Evolutionary conservation across 1,140 invertebrate genomes (phyloP).

Genomic region (Eumaeus atala): DNA sequence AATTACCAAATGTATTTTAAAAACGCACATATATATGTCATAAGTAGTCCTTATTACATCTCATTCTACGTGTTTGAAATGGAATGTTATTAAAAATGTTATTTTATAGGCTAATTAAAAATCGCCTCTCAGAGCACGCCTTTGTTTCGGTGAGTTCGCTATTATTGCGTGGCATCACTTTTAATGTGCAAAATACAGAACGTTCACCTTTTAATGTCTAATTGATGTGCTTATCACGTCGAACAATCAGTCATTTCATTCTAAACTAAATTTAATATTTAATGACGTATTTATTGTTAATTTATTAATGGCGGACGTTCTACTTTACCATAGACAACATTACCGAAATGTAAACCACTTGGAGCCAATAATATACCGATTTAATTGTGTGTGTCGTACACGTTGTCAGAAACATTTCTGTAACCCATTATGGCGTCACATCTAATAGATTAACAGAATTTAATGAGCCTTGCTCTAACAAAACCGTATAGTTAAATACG

Average conservation of each 20-base stretch:
- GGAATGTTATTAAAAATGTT: constrained; percentile 23
- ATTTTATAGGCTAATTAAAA: constrained; percentile 25
- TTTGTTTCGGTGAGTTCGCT: not conserved
- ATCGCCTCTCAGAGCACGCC: constrained; percentile 18
- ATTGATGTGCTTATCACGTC: no score
- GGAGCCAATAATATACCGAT: constrained; percentile 3
- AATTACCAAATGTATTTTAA: constrained; percentile 50
- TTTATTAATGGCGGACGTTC: not conserved
- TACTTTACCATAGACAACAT: not conserved
- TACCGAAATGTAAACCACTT: not conserved
- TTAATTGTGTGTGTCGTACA: constrained; percentile 2
- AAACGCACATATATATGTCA: constrained; percentile 50
- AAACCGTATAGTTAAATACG: constrained; percentile 9
- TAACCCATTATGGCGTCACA: constrained; percentile 7
- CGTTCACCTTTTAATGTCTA: no score
- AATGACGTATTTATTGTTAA: constrained; percentile 2
- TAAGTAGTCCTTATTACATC: constrained; percentile 37
- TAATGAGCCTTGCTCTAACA: not conserved
- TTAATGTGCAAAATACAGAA: constrained; percentile 2
- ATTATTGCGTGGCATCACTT: not conserved
- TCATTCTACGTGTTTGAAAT: constrained; percentile 22
- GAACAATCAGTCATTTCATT: not conserved
- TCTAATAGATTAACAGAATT: constrained; percentile 4
- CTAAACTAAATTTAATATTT: not conserved
- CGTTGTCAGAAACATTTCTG: constrained; percentile 3